These are phyloP conservation scores for Microplitis demolitor DNA, from an alignment of 1,140 invertebrate species.

Conservation along the genomic window DNA sequence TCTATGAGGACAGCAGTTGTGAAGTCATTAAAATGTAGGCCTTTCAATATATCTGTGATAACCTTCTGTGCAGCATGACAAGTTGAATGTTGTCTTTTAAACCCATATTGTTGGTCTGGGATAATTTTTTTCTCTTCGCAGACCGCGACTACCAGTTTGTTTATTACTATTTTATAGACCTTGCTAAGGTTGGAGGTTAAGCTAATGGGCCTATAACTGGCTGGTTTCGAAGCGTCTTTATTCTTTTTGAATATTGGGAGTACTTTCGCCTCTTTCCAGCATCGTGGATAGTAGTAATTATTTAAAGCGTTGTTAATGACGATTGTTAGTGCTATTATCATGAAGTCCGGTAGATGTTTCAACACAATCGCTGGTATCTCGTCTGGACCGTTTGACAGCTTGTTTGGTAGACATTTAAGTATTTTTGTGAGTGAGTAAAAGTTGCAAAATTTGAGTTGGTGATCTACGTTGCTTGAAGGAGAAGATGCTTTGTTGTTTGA, in stretches of 20 bases:
- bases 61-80: slow-evolving; percentile 20
- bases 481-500: too few relatives aligned
- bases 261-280: slow-evolving; percentile 35
- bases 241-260: slow-evolving; percentile 31
- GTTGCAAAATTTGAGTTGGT: neutral
- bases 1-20: slow-evolving; percentile 18
- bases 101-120: slow-evolving; percentile 20
- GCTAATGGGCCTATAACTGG: slow-evolving; percentile 35
- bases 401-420: slow-evolving; percentile 22
- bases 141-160: neutral
- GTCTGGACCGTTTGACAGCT: slow-evolving; percentile 29
- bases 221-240: slow-evolving; percentile 19
- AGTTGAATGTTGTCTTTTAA: slow-evolving; percentile 14
- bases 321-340: slow-evolving; percentile 7
- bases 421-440: neutral
- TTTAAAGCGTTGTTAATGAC: slow-evolving; percentile 29
- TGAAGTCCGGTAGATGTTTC: slow-evolving; percentile 13
- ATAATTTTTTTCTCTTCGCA: neutral
- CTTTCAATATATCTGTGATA: slow-evolving; percentile 7
- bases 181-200: slow-evolving; percentile 34
- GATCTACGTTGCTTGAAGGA: neutral
- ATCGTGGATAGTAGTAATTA: slow-evolving; percentile 25
- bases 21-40: neutral
- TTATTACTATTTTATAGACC: slow-evolving; percentile 34
- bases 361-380: slow-evolving; percentile 26